Evolutionary conservation across 2,797 vertebrate genomes (phyloP), one percentile per base, ranked within the genome.

Genomic region (Cirrhinus mrigala): DNA sequence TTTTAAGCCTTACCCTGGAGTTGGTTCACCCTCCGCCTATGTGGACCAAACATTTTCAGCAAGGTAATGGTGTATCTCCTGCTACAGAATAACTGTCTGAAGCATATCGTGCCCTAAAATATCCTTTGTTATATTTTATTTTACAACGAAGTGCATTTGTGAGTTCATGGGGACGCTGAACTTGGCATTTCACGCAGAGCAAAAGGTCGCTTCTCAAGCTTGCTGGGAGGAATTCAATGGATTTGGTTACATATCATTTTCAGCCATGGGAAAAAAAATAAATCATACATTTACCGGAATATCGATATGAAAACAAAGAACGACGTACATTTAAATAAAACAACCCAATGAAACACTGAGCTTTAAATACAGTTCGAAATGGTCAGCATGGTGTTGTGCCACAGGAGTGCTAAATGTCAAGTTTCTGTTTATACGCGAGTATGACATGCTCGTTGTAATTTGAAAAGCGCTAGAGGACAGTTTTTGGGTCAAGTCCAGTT

Each of bases 391-490:
- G 71, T 89, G 81, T 68, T 56, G 82, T 75, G 64, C 83, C 82
- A 83, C 81, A 71, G 83, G 73, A 86, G 82, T 29, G 74, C 77
- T 80, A 89, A 90, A 91, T 90, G 90, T 89, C 90, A 90, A 89
- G 89, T 88, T 89, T 87, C 88, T 87, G 86, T 91, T 90, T 91
- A 89, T 90, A 91, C 80, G 73, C 81, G 64, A 84, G 44, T 84
- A 85, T 79, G 58, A 87, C 66, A 90, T 83, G 81, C 73, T 89
- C 70, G 79, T 85, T 89, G 84, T 89, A 90, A 89, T 90, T 88
- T 88, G 50, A 87, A 87, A 89, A 87, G 89, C 18, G 69, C 82
- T 90, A 62, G 79, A 86, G 73, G 54, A 84, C 68, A 82, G 73
- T 88, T 68, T 75, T 85, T 87, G 85, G 82, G 66, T 68, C 69